Base-by-base conservation (phyloP, 2,888 invertebrate species). In the Baccha elongata region DNA sequence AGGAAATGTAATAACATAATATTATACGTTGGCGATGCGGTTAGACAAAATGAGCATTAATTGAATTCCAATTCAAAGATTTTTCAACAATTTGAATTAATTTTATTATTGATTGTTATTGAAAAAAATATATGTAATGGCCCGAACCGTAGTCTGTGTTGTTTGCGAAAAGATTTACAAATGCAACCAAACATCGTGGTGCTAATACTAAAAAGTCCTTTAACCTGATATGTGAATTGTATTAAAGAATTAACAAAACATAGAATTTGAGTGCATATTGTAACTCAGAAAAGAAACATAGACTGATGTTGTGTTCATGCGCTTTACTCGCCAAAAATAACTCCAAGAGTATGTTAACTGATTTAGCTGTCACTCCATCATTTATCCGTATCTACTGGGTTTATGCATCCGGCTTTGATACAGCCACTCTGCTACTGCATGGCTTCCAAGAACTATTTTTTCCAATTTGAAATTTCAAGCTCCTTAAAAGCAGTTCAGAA, bases 261-360 rank as follows among this genome's bases (percentile, higher is more conserved):
- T 78, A 32, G 72, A 15, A 50, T 72, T 64, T 78, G 78, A 78
- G 78, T 78, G 71, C 10, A 46, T 46, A 48, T 53, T 26, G 13
- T 40, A n/a, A 62, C 21, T 68, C 44, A 11, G 37, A 15, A 19
- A 37, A 53, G 35, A 78, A 72, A 78, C 71, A 50, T 72, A 50
- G 72, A 35, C 29, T 65, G 26, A 29, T 72, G 78, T 37, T 37
- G 58, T 78, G 78, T 60, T 67, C 78, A 79, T 79, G 78, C 78
- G 78, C 78, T 23, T 26, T 26, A 71, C n/a, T 65, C n/a, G 19
- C 40, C 21, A n/a, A 50, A 48, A 42, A 15, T 3, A 40, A 42
- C 58, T 55, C 53, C 29, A 23, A 11, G 55, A 58, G 69, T 44
- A 23, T 58, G 46, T 53, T 62, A 15, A 15, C n/a, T n/a, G n/a